Percentiles rank a stretch among this genome's conserved stretches.
Conservation (phyloP, 2,797 vertebrate species). For the Macropodus opercularis region DNA sequence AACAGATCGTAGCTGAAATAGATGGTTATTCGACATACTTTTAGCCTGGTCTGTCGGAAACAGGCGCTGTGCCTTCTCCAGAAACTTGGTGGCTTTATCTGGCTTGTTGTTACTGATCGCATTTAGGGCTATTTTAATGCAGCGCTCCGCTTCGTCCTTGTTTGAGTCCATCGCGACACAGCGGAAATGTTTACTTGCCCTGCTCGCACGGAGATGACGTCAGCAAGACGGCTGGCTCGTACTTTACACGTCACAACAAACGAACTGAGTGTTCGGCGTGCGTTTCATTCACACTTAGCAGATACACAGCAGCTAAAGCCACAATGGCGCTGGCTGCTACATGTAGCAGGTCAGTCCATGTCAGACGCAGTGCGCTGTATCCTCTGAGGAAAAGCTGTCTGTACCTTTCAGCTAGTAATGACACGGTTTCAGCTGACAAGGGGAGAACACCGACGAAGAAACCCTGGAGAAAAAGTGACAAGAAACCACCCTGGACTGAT, state of each 20-base stretch:
- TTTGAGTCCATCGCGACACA: conserved; percentile 96
- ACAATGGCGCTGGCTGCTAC: conserved; percentile 38
- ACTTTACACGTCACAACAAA: conserved; percentile 41
- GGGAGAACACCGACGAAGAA: conserved; percentile 26
- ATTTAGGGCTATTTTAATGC: conserved; percentile 88
- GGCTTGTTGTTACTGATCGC: conserved; percentile 84
- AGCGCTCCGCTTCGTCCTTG: conserved; percentile 98
- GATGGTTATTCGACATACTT: conserved; percentile 80
- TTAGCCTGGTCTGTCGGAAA: conserved; percentile 89
- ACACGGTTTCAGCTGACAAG: background rate
- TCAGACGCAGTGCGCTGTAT: conserved; percentile 1
- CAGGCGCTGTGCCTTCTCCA: conserved; percentile 92
- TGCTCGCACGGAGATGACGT: conserved; percentile 75
- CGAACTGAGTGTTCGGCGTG: background rate
- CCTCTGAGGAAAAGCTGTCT: conserved; percentile 14
- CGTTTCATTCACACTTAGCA: background rate
- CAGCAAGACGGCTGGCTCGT: fast-evolving
- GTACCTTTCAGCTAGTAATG: conserved; percentile 37
- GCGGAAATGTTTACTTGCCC: conserved; percentile 83
- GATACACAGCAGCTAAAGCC: background rate
- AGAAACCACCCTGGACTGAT: conserved; percentile 22
- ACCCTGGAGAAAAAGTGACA: conserved; percentile 25
- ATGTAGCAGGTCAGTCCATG: conserved; percentile 29
- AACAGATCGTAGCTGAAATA: conserved; percentile 6
- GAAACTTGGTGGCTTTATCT: conserved; percentile 90